These are phyloP conservation scores for Zeus faber DNA, from an alignment of 2,113 vertebrate genomes.

Conservation along the genomic window DNA sequence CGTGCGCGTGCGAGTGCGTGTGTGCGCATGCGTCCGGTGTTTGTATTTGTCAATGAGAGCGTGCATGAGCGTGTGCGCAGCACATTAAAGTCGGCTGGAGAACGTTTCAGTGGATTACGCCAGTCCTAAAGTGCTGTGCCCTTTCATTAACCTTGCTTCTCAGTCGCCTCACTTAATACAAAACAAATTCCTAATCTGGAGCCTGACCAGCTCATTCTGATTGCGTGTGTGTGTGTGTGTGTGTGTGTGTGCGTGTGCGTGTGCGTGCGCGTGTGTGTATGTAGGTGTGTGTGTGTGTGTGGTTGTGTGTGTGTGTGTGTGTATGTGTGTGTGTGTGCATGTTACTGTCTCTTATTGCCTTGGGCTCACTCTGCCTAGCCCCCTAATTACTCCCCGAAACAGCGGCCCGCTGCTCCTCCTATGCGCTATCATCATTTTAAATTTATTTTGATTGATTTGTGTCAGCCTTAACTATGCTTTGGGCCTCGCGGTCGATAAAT, in stretches of 20 bases:
- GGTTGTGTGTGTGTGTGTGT: background rate
- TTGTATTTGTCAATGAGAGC: constrained; percentile 2
- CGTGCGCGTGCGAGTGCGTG: too few species aligned
- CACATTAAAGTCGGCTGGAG: constrained; percentile 48
- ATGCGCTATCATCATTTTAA: constrained; percentile 86
- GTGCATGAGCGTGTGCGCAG: constrained; percentile 9
- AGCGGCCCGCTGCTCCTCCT: constrained; percentile 60
- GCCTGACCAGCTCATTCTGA: constrained; percentile 32
- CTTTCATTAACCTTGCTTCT: constrained; percentile 79
- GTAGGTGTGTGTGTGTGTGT: background rate
- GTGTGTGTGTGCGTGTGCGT: background rate
- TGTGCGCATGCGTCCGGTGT: background rate
- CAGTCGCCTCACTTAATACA: constrained; percentile 73
- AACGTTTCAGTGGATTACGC: constrained; percentile 70
- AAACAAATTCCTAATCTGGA: constrained; percentile 76
- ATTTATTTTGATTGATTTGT: constrained; percentile 95
- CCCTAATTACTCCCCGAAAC: constrained; percentile 74
- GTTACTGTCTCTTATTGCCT: constrained; percentile 62
- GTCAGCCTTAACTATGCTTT: constrained; percentile 94
- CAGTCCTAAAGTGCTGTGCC: constrained; percentile 68
- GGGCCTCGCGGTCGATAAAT: constrained; percentile 85
- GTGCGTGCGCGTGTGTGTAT: background rate
- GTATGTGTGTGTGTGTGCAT: background rate
- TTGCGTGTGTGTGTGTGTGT: background rate
- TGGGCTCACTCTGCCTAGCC: constrained; percentile 60